These are phyloP conservation scores for Uropsilus gracilis DNA, from an alignment of 2,113 vertebrate genomes.

Conservation along the genomic window DNA sequence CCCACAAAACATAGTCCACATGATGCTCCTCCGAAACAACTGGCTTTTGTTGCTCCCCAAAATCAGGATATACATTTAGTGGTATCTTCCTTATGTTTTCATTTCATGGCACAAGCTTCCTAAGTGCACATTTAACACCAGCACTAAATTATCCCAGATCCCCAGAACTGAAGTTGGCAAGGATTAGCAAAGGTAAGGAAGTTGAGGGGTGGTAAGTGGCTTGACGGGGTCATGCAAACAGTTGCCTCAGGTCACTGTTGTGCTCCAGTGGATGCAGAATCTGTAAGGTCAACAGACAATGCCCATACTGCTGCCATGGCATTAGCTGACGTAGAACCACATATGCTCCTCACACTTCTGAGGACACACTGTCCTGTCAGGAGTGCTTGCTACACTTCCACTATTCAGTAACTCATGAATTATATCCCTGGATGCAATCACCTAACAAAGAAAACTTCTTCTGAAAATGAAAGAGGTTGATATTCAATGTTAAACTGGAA, in stretches of 20 bases:
- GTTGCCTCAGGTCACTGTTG: not conserved
- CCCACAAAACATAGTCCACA: not conserved
- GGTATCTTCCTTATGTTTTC: not conserved
- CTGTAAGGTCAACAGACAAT: not conserved
- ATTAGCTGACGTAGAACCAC: not conserved
- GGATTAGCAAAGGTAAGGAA: too few relatives aligned
- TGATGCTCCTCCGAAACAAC: not conserved
- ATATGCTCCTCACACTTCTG: not conserved
- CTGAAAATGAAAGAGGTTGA: not conserved
- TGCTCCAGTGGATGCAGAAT: not conserved
- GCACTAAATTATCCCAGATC: not conserved
- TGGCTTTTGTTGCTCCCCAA: not conserved
- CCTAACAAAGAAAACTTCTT: not conserved
- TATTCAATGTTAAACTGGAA: not conserved
- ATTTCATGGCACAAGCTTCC: not conserved
- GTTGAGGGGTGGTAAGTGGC: fast-evolving
- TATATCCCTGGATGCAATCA: not conserved
- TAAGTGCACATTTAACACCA: not conserved
- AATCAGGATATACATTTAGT: not conserved
- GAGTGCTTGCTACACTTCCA: too few relatives aligned
- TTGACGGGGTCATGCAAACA: not conserved
- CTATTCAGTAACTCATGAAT: not conserved
- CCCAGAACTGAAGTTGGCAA: not conserved
- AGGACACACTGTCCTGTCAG: too few relatives aligned
- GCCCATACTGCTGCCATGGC: fast-evolving